Evolutionary conservation across 1,140 invertebrate genomes (phyloP).

Genomic region (Ctenoplectra terminalis): DNA sequence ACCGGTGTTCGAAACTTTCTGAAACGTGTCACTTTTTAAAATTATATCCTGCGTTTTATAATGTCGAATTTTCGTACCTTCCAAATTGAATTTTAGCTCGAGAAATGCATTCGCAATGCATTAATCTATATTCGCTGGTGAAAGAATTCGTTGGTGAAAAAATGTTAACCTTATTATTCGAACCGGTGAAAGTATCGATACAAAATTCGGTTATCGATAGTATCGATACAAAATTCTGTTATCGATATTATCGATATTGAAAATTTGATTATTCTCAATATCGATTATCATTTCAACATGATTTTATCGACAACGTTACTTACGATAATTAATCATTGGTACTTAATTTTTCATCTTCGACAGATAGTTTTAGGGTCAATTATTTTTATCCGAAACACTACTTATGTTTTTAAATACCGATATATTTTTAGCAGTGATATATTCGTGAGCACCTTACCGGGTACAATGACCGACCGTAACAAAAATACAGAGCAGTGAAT

Average conservation of each 20-base stretch:
- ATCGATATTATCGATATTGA: no score
- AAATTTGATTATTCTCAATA: neutral
- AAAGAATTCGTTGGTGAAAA: no score
- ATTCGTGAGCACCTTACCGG: neutral
- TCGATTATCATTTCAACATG: neutral
- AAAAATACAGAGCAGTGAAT: neutral
- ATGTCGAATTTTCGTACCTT: neutral
- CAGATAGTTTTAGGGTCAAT: neutral
- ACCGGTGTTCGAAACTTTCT: neutral
- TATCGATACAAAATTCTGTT: no score
- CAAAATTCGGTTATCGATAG: no score
- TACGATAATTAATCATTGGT: no score
- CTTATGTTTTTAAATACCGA: neutral
- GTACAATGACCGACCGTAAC: conserved; percentile 18
- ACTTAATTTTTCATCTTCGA: neutral
- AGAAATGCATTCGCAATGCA: no score
- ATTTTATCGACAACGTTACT: neutral
- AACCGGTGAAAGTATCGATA: no score
- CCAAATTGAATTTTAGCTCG: no score
- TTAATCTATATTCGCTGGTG: no score
- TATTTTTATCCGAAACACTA: neutral
- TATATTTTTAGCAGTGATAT: conserved; percentile 5
- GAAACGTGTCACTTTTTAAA: neutral
- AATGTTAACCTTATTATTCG: no score
- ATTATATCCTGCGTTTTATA: neutral